Percentiles rank a stretch among this genome's conserved stretches.
phyloP scores from a whole-genome alignment of 2,888 invertebrate genomes.

The Teleogryllus oceanicus region DNA sequence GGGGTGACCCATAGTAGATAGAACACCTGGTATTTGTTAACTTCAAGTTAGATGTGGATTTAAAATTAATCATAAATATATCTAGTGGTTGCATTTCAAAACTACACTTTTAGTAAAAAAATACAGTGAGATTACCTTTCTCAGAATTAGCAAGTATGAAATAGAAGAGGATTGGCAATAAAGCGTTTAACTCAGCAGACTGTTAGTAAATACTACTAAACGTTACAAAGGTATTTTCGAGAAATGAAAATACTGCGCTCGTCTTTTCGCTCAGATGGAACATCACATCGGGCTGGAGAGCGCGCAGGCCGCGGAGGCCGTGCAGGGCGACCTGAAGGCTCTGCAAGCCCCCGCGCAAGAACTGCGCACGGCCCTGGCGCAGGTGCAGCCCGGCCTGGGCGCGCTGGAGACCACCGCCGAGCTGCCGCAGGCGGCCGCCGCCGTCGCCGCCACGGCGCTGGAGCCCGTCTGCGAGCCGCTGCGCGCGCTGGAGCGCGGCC shows the following conservation, averaged over 20 bases:
- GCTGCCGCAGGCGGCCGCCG: background rate
- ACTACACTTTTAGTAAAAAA: no score
- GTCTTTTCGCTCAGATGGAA: constrained; percentile 28
- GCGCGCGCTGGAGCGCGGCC: background rate
- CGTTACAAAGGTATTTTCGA: background rate
- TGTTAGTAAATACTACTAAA: no score
- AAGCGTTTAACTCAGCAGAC: no score
- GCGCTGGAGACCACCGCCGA: background rate
- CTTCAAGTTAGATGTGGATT: no score
- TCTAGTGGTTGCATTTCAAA: no score
- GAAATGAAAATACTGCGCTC: constrained; percentile 21
- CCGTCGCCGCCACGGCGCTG: background rate
- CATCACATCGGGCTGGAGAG: constrained; percentile 30
- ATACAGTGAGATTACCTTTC: no score
- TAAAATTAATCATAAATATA: no score
- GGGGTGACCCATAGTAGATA: no score
- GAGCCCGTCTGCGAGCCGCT: background rate
- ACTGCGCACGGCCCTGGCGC: background rate
- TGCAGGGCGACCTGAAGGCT: constrained; percentile 18
- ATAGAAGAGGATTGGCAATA: no score
- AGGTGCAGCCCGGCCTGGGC: background rate
- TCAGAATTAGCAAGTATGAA: no score
- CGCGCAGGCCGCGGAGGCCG: constrained; percentile 12
- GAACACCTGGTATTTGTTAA: no score
- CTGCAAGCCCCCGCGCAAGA: constrained; percentile 27